Evolutionary conservation across 1,140 invertebrate genomes (phyloP).

Genomic region (Papilio xuthus): DNA sequence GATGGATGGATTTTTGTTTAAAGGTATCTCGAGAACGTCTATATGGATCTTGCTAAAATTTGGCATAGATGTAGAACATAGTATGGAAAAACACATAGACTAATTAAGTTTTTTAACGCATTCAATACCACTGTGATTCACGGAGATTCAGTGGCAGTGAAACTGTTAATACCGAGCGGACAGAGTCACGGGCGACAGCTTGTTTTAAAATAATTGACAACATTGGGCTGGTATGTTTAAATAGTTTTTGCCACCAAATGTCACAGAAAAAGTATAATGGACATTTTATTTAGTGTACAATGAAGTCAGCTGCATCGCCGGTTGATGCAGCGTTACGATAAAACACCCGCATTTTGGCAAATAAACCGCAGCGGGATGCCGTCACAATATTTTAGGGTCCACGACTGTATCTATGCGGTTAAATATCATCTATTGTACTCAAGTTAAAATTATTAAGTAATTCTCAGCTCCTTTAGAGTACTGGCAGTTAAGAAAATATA

Average conservation of each 20-base stretch:
- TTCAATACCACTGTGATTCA: too few relatives aligned
- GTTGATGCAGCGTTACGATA: slow-evolving; percentile 70
- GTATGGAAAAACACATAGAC: too few relatives aligned
- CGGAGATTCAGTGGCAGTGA: too few relatives aligned
- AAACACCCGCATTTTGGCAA: slow-evolving; percentile 78
- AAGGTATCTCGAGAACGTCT: too few relatives aligned
- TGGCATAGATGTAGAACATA: too few relatives aligned
- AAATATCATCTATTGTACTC: slow-evolving; percentile 53
- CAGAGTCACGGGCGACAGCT: too few relatives aligned
- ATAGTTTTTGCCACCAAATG: slow-evolving; percentile 29
- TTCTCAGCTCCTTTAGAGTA: background rate
- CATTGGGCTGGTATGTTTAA: background rate
- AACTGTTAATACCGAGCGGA: too few relatives aligned
- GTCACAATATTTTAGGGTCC: slow-evolving; percentile 79
- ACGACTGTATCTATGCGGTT: slow-evolving; percentile 64
- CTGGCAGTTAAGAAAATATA: background rate
- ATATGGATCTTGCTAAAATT: too few relatives aligned
- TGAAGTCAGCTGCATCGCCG: slow-evolving; percentile 63
- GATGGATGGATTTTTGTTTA: too few relatives aligned
- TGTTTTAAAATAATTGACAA: background rate
- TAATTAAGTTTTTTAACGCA: too few relatives aligned
- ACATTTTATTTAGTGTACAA: slow-evolving; percentile 48
- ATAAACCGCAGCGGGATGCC: slow-evolving; percentile 74
- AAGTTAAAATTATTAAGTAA: slow-evolving; percentile 42
- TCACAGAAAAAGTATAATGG: slow-evolving; percentile 51